Evolutionary conservation across 2,888 invertebrate species (phyloP).

Genomic region (Caenorhabditis sp.): DNA sequence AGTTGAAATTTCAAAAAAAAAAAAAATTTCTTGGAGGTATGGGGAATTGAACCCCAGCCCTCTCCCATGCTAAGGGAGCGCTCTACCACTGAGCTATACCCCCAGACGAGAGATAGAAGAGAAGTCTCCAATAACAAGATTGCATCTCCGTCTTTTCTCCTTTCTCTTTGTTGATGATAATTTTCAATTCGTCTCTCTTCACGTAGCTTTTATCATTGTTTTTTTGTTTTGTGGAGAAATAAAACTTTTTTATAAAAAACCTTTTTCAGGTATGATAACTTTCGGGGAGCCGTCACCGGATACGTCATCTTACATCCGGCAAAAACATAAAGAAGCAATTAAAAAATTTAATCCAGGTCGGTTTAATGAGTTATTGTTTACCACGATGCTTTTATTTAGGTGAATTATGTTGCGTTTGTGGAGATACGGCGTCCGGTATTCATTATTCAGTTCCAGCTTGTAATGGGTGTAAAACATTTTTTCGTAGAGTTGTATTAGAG

Average conservation of each 20-base stretch:
- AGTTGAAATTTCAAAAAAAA: no score
- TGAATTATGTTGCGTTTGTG: slow-evolving; percentile 59
- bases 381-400: slow-evolving; percentile 28
- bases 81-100: slow-evolving; percentile 66
- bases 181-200: not conserved
- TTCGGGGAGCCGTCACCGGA: slow-evolving; percentile 26
- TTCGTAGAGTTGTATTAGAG: slow-evolving; percentile 65
- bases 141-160: slow-evolving; percentile 1
- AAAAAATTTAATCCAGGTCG: slow-evolving; percentile 39
- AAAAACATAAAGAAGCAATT: slow-evolving; percentile 25
- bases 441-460: slow-evolving; percentile 59
- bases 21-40: slow-evolving; percentile 53
- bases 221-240: not conserved
- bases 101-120: slow-evolving; percentile 21
- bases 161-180: not conserved
- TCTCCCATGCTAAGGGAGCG: slow-evolving; percentile 64
- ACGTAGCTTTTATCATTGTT: not conserved
- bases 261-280: slow-evolving; percentile 31
- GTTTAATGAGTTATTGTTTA: not conserved
- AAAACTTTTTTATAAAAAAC: not conserved
- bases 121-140: not conserved
- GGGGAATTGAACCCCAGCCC: slow-evolving; percentile 60
- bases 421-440: slow-evolving; percentile 64
- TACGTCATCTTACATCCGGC: slow-evolving; percentile 19
- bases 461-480: slow-evolving; percentile 67